Base-by-base conservation (phyloP, 2,888 invertebrate genomes). In the Protophormia terraenovae region DNA sequence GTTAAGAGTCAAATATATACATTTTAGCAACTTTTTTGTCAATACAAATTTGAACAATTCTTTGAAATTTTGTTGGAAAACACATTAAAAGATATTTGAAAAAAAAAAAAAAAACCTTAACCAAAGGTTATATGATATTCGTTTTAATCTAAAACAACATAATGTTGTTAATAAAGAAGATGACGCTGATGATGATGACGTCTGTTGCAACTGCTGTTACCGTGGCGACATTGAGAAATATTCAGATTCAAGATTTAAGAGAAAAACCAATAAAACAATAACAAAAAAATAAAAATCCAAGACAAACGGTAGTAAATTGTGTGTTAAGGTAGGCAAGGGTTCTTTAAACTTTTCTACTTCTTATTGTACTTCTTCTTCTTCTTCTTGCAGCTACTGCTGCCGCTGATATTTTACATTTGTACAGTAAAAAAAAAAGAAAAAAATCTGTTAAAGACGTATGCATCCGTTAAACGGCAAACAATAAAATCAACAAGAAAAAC, bases 301-400 rank as follows among this genome's bases (percentile, higher is more conserved):
- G n/a, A 32, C 12, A 64, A 77, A 66, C 50, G 73, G 0, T 58
- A 14, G 45, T 47, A 81, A 64, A 66, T 76, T 78, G 62, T 77
- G 16, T 85, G 82, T 78, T 81, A 69, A 69, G 84, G 77, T 77
- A 76, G 84, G 73, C 67, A 47, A 69, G 77, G 81, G 84, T 81
- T 81, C 77, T 35, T 81, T 73, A 60, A 81, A 81, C 77, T 73
- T 60, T 78, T 50, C 47, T 62, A 47, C 19, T 27, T 71, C 19
- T 45, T 29, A 29, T 45, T 50, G 35, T 62, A 47, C 19, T 27
- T 71, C 19, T 45, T 29, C 19, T 45, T 8, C 3, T 35, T 53
- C 24, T 24, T 64, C 10, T 35, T 53, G 55, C 4, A 0, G 3
- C 32, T 5, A 1, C 16, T 72, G 14, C 19, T 29, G 32, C 22